Base-by-base conservation (phyloP, 2,113 vertebrate species). In the Poicephalus gulielmi region DNA sequence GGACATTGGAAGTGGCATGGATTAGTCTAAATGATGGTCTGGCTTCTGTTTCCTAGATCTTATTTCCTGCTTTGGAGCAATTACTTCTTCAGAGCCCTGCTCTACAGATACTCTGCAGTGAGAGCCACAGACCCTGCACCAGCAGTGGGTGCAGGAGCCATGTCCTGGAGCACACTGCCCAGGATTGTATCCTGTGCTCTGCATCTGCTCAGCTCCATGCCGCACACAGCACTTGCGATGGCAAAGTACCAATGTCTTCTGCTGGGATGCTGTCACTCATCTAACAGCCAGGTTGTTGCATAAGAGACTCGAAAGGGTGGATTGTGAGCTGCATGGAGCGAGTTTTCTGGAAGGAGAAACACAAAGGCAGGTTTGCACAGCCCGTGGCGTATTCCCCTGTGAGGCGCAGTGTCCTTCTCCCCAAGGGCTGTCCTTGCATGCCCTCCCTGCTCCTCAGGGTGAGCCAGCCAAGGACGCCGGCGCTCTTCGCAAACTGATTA, bases 91-190 rank as follows among this genome's bases (percentile, higher is more conserved):
- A 9, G 22, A 59, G 68, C n/a, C 35, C 52, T 9, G 8, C 7
- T 1, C 23, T 8, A 4, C 19, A 23, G 73, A 6, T 23, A n/a
- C 23, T 27, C 15, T 18, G 27, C 3, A 4, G 44, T 0, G 46
- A 13, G 33, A 66, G 50, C 81, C 35, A 6, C 37, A 6, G 31
- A 1, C 33, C 17, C 31, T 15, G 73, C 60, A 63, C 23, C 2
- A 0, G 76, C 75, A 39, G 74, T 0, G 1, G 18, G n/a, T 2
- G 7, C 67, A 25, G 55, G 41, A 41, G 35, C 64, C 0, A 1
- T 13, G 69, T 47, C 50, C 69, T 2, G 0, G 5, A n/a, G 73
- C 33, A 2, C 10, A 3, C 8, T 39, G 83, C 79, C 0, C 0
- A 19, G 60, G 37, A 8, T 9, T 3, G 0, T 70, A 20, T 85